Evolutionary conservation across 1,140 invertebrate genomes (phyloP), one percentile per base, ranked within the genome.

Genomic region (Trichomalopsis sarcophagae): DNA sequence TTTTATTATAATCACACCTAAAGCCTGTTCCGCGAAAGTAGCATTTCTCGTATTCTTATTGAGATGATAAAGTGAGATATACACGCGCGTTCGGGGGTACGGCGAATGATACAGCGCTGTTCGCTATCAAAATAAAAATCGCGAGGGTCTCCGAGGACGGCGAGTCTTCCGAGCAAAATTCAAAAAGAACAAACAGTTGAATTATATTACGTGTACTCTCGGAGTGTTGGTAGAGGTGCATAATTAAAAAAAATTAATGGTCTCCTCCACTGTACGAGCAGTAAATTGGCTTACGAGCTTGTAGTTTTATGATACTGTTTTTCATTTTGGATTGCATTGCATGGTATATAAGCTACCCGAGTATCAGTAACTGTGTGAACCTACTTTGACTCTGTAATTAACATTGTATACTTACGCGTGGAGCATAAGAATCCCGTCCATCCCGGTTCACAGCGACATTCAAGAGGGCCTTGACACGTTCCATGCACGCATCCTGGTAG

Each of bases 391-490:
- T 13, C 13, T 14, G 11, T 50, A 50, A 50, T 50, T 17, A 17
- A 14, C 13, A 4, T 17, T 62, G 10, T 30, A 10, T 6, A 95
- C 96, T 96, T 92, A 98, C 97, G 96, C 76, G 95, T 96, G 92
- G 98, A 96, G 91, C 97, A 98, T 75, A 98, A 94, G 77, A 97
- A 94, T 69, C 98, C 98, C 75, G 96, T 97, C 92, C 96, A 99
- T 23, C 98, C 98, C 3, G 96, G 95, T 30, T 96, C 93, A 89
- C 97, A 98, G 88, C 96, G 96, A 93, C 97, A 98, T 91, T 98
- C 97, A 1, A 97, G 93, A 62, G 96, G 97, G 91, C 96, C 97
- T 91, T 96, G 96, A 93, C 96, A 98, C 88, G 96, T 96, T 75
- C 97, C 96, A 89, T 97, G 95, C 92, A 96, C 94, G 92, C 97